A percentile compares a stretch with the other conserved stretches of the same genome.
phyloP scores from a whole-genome alignment of 2,888 invertebrate genomes.

The Agrypnus murinus region DNA sequence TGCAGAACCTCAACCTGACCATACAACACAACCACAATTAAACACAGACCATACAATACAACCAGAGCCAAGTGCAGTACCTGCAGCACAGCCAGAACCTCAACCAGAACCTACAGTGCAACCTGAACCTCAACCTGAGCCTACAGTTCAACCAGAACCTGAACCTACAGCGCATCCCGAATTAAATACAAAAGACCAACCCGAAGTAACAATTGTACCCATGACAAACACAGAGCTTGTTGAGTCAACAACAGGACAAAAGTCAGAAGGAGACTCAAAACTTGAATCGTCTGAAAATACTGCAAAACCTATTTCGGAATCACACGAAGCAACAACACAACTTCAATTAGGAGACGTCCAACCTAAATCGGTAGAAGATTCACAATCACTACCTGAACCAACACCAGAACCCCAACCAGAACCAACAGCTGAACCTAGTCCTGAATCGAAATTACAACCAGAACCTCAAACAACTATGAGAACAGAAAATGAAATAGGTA shows the following conservation, averaged over 20 bases:
- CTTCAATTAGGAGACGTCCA: too few species aligned
- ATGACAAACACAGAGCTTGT: too few species aligned
- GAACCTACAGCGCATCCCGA: too few species aligned
- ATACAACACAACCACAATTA: constrained; percentile 62
- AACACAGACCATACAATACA: constrained; percentile 64
- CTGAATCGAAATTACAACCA: constrained; percentile 48
- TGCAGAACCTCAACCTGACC: constrained; percentile 60
- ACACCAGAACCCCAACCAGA: constrained; percentile 54
- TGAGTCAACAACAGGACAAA: too few species aligned
- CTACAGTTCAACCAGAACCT: constrained; percentile 43
- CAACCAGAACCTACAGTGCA: constrained; percentile 58
- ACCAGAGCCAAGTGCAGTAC: constrained; percentile 68
- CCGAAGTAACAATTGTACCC: too few species aligned
- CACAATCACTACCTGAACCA: constrained; percentile 59
- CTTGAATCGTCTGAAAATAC: too few species aligned
- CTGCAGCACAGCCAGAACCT: constrained; percentile 70
- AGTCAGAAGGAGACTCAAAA: too few species aligned
- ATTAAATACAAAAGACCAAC: too few species aligned
- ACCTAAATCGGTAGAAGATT: constrained; percentile 44
- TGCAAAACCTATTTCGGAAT: too few species aligned
- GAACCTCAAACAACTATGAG: constrained; percentile 49
- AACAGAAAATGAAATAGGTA: background rate
- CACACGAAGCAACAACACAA: too few species aligned
- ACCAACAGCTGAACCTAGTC: constrained; percentile 46
- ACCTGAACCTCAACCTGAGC: constrained; percentile 49